These are phyloP conservation scores for Biston betularia DNA, from an alignment of 2,888 invertebrate genomes.

Conservation along the genomic window DNA sequence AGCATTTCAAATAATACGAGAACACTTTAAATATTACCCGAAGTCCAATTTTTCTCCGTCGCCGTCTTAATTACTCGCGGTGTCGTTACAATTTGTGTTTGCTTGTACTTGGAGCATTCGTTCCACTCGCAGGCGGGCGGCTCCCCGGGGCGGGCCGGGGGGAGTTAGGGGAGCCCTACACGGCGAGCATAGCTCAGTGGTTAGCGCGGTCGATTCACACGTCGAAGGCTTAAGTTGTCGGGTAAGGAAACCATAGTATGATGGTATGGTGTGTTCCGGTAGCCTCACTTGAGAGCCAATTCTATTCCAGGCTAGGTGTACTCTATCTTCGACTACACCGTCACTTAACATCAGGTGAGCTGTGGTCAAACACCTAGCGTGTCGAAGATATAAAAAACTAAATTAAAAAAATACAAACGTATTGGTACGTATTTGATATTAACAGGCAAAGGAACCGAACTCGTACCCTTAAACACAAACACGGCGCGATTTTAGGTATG, in stretches of 20 bases:
- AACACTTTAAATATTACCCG: conserved; percentile 22
- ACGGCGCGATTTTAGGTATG: too few relatives aligned
- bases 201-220: too few relatives aligned
- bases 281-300: too few relatives aligned
- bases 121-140: conserved; percentile 6
- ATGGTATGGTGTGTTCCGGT: too few relatives aligned
- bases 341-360: too few relatives aligned
- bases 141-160: not conserved
- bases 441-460: not conserved
- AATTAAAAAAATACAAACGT: too few relatives aligned
- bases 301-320: too few relatives aligned
- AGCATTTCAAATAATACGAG: conserved; percentile 16
- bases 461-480: not conserved
- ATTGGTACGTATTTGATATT: not conserved
- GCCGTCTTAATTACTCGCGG: conserved; percentile 24
- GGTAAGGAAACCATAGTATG: too few relatives aligned
- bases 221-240: too few relatives aligned
- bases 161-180: not conserved
- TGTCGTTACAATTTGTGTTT: conserved; percentile 28
- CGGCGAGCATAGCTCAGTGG: not conserved
- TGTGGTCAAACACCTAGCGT: too few relatives aligned
- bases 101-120: conserved; percentile 15
- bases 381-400: too few relatives aligned
- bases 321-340: too few relatives aligned
- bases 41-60: conserved; percentile 27